phyloP scores from a whole-genome alignment of 2,113 vertebrate species.

The Octodon degus region DNA sequence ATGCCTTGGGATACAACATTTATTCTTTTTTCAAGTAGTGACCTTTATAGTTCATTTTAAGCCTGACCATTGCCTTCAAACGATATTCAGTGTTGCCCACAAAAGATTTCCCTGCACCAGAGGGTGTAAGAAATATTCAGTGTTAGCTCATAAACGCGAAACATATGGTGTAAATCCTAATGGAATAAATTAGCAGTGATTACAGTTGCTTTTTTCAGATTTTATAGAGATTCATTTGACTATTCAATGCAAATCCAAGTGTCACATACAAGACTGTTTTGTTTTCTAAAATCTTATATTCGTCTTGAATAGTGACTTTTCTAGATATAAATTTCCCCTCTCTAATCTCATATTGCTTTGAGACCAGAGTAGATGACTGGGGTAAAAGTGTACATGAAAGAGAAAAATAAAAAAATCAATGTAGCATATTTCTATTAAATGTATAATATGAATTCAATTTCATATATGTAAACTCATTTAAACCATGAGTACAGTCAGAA shows the following conservation, averaged over 20 bases:
- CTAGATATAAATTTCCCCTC: background rate
- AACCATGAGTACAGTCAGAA: background rate
- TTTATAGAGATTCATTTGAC: conserved; percentile 64
- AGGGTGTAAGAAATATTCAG: conserved; percentile 59
- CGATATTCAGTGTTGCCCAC: conserved; percentile 33
- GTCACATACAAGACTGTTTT: background rate
- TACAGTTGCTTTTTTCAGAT: conserved; percentile 61
- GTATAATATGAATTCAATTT: conserved; percentile 13
- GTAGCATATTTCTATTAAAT: background rate
- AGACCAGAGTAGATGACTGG: background rate
- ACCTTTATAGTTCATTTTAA: conserved; percentile 39
- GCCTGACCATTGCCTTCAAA: conserved; percentile 32
- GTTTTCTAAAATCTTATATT: background rate
- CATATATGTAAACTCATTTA: conserved; percentile 37
- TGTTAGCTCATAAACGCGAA: conserved; percentile 59
- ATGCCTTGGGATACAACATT: conserved; percentile 49
- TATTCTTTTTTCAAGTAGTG: conserved; percentile 53
- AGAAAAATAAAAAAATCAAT: background rate
- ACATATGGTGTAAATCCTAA: conserved; percentile 74
- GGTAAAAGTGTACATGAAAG: background rate
- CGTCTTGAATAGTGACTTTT: background rate
- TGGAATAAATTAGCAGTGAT: conserved; percentile 75
- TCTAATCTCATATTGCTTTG: background rate
- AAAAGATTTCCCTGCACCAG: background rate
- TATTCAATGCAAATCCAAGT: conserved; percentile 17